These are phyloP conservation scores for Agrochola circellaris DNA, from an alignment of 2,888 invertebrate species.

Conservation along the genomic window DNA sequence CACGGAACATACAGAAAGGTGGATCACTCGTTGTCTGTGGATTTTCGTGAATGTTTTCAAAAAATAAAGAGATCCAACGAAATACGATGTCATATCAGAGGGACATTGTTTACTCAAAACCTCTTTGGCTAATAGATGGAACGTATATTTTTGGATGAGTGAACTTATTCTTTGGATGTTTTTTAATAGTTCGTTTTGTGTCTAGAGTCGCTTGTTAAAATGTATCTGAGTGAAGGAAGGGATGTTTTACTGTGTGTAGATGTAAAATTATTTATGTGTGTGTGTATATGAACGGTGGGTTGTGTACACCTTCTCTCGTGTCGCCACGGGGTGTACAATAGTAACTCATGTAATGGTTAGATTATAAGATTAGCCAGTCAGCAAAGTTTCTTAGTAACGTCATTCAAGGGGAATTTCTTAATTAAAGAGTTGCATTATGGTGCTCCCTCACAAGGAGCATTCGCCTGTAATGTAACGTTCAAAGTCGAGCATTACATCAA, in stretches of 20 bases:
- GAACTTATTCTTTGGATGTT: constrained; percentile 32
- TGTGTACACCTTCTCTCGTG: background rate
- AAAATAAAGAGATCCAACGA: constrained; percentile 32
- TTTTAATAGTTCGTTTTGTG: constrained; percentile 46
- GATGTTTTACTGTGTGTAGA: background rate
- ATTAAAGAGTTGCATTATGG: background rate
- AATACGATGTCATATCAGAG: constrained; percentile 51
- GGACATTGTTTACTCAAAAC: constrained; percentile 61
- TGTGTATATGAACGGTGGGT: background rate
- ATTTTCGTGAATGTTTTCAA: constrained; percentile 64
- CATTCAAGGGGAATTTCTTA: background rate
- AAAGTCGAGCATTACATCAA: no score
- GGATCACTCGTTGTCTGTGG: constrained; percentile 60
- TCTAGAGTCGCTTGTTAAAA: constrained; percentile 6
- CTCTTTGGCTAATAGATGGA: constrained; percentile 64
- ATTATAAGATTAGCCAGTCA: background rate
- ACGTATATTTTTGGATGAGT: constrained; percentile 49
- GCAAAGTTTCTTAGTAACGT: background rate
- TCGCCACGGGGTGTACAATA: background rate
- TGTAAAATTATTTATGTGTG: background rate
- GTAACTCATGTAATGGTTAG: background rate
- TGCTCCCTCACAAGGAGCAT: no score
- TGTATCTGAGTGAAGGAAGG: constrained; percentile 2
- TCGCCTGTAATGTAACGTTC: no score
- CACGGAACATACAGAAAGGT: constrained; percentile 53